Percentiles rank a stretch among this genome's conserved stretches.
Evolutionary conservation across 1,140 invertebrate genomes (phyloP).

Genomic region (Pseudomyrmex pallidus): DNA sequence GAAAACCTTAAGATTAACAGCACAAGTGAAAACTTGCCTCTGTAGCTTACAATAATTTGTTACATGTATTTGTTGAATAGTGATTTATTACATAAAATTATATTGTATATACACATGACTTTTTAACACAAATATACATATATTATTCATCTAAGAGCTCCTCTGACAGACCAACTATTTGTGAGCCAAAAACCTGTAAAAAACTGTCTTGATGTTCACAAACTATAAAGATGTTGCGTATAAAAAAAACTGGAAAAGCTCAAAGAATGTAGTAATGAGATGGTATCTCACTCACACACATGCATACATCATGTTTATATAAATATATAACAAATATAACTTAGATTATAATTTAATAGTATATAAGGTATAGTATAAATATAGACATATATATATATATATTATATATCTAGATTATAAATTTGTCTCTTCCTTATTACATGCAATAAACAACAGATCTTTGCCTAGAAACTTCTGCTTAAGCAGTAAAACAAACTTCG

Average conservation of each 20-base stretch:
- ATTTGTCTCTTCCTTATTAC: neutral
- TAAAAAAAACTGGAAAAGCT: conserved; percentile 25
- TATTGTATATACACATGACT: conserved; percentile 23
- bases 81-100: conserved; percentile 67
- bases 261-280: conserved; percentile 22
- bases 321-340: conserved; percentile 4
- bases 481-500: conserved; percentile 3
- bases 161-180: neutral
- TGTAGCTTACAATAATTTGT: conserved; percentile 12
- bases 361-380: conserved; percentile 14
- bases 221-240: neutral
- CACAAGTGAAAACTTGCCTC: conserved; percentile 7
- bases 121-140: conserved; percentile 55
- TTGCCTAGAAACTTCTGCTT: neutral
- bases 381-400: too few relatives aligned
- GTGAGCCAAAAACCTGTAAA: conserved; percentile 12
- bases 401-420: too few relatives aligned
- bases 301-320: neutral
- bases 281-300: neutral
- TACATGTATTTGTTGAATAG: conserved; percentile 49
- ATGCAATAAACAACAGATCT: conserved; percentile 16
- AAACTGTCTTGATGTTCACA: neutral
- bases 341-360: conserved; percentile 22
- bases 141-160: conserved; percentile 29
- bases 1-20: conserved; percentile 6